A percentile compares a stretch with the other conserved stretches of the same genome.
phyloP scores from a whole-genome alignment of 2,797 vertebrate genomes.

The Pagetopsis macropterus region DNA sequence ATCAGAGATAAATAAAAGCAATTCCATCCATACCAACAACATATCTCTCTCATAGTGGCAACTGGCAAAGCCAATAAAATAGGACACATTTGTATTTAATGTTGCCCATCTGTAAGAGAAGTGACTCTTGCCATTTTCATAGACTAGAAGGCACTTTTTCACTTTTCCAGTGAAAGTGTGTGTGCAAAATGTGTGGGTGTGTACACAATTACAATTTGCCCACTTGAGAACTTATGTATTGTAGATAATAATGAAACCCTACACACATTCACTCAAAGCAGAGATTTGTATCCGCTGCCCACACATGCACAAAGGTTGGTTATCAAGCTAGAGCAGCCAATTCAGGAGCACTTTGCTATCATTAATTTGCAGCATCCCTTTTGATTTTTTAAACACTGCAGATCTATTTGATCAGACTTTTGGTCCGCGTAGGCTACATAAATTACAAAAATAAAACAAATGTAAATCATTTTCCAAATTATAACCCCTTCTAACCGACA shows the following conservation, averaged over 20 bases:
- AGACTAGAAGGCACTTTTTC: neutral
- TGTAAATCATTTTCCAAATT: constrained; percentile 8
- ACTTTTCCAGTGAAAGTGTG: constrained; percentile 18
- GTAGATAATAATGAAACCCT: constrained; percentile 50
- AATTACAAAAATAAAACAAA: neutral
- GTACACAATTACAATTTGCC: constrained; percentile 18
- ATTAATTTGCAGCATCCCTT: constrained; percentile 7
- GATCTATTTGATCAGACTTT: constrained; percentile 22
- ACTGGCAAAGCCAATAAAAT: constrained; percentile 39
- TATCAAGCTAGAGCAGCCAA: constrained; percentile 26
- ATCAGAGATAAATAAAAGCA: constrained; percentile 32
- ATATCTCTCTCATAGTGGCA: constrained; percentile 28
- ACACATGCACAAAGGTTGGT: constrained; percentile 34
- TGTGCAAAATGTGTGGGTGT: constrained; percentile 17
- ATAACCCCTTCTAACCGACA: constrained; percentile 3
- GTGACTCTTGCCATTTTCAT: constrained; percentile 24
- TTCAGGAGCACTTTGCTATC: constrained; percentile 6
- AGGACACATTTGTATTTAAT: constrained; percentile 48
- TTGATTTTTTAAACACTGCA: neutral
- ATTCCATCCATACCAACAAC: constrained; percentile 39
- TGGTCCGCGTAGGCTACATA: neutral
- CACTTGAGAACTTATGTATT: constrained; percentile 27
- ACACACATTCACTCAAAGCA: constrained; percentile 23
- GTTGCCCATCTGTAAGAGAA: constrained; percentile 14
- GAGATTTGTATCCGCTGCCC: constrained; percentile 48